These are phyloP conservation scores for Hypsopygia costalis DNA, from an alignment of 2,888 invertebrate species.

Conservation along the genomic window DNA sequence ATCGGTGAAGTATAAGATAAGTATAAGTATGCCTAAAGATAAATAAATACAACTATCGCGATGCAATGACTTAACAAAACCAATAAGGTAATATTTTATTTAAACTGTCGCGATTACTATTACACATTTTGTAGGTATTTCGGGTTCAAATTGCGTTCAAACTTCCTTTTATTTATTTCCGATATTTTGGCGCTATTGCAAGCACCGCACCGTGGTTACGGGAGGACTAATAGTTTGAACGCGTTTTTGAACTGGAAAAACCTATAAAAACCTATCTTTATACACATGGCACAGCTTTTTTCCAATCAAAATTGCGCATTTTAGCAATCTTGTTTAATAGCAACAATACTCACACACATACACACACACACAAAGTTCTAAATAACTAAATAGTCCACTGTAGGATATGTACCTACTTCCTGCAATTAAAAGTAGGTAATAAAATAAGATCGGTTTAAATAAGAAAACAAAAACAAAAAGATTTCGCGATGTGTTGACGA, in stretches of 20 bases:
- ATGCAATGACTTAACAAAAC: slow-evolving; percentile 6
- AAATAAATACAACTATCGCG: slow-evolving; percentile 7
- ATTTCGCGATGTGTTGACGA: slow-evolving; percentile 8
- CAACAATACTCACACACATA: slow-evolving; percentile 2
- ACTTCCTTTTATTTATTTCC: slow-evolving; percentile 7
- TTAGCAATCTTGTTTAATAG: slow-evolving; percentile 1
- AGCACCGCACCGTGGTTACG: slow-evolving; percentile 7
- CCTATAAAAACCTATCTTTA: slow-evolving; percentile 7
- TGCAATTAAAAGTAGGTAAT: slow-evolving; percentile 2
- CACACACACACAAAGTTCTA: slow-evolving; percentile 3
- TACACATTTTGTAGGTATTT: slow-evolving; percentile 6
- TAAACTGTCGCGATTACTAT: slow-evolving; percentile 4
- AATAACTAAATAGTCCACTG: background rate
- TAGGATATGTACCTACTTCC: no score
- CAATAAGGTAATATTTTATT: slow-evolving; percentile 4
- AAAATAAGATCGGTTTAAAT: slow-evolving; percentile 8
- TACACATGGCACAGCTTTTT: slow-evolving; percentile 7
- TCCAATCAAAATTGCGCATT: slow-evolving; percentile 2
- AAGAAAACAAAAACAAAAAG: slow-evolving; percentile 8
- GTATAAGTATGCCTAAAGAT: slow-evolving; percentile 7
- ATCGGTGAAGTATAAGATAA: slow-evolving; percentile 5
- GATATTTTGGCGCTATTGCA: slow-evolving; percentile 7
- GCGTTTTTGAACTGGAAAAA: slow-evolving; percentile 7
- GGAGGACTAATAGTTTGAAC: slow-evolving; percentile 7
- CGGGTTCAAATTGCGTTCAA: slow-evolving; percentile 7